Evolutionary conservation across 2,888 invertebrate genomes (phyloP).

Genomic region (Mimas tiliae): DNA sequence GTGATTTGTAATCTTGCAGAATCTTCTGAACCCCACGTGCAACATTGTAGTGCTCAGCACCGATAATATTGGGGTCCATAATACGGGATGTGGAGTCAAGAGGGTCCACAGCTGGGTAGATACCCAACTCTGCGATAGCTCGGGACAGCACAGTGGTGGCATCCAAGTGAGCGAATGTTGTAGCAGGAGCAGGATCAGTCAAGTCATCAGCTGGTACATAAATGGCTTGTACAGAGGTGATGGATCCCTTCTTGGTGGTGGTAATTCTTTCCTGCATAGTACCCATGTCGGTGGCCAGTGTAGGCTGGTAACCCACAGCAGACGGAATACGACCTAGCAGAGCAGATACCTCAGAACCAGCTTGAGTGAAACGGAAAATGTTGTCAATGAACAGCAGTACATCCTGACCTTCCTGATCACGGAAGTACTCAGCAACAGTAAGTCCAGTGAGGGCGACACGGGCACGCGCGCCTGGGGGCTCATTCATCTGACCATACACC

Average conservation of each 20-base stretch:
- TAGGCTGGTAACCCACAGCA: slow-evolving; percentile 98
- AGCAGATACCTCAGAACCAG: slow-evolving; percentile 95
- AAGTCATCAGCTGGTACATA: slow-evolving; percentile 98
- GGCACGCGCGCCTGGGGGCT: slow-evolving; percentile 97
- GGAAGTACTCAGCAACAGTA: slow-evolving; percentile 97
- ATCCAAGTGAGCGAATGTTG: slow-evolving; percentile 98
- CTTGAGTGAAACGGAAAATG: slow-evolving; percentile 97
- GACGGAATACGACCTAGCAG: slow-evolving; percentile 97
- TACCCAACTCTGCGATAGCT: slow-evolving; percentile 96
- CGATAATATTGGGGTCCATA: slow-evolving; percentile 96
- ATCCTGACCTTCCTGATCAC: slow-evolving; percentile 97
- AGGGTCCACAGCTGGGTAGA: slow-evolving; percentile 98
- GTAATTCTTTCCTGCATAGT: slow-evolving; percentile 98
- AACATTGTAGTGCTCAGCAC: slow-evolving; percentile 94
- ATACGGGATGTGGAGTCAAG: slow-evolving; percentile 97
- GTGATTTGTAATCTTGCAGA: slow-evolving; percentile 91
- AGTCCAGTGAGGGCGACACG: slow-evolving; percentile 97
- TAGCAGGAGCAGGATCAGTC: slow-evolving; percentile 98
- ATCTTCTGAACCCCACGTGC: slow-evolving; percentile 97
- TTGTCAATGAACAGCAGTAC: slow-evolving; percentile 98
- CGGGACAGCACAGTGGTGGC: slow-evolving; percentile 97
- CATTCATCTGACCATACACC: slow-evolving; percentile 99
- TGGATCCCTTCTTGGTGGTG: slow-evolving; percentile 97
- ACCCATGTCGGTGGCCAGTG: slow-evolving; percentile 98
- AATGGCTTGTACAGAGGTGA: slow-evolving; percentile 98